Evolutionary conservation across 2,888 invertebrate genomes (phyloP).

Genomic region (Volucella bombylans): DNA sequence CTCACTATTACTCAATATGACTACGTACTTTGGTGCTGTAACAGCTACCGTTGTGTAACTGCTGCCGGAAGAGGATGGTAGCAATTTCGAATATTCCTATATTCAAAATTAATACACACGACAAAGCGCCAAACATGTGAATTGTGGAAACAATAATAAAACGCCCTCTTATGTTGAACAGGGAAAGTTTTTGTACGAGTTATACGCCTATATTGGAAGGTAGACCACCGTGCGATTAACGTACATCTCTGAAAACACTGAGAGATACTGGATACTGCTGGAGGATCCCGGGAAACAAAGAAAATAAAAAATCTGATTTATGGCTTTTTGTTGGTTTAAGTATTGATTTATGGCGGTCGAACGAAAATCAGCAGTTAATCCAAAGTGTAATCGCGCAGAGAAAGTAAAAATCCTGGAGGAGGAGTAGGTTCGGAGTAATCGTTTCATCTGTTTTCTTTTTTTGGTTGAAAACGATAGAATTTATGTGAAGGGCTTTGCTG

Average conservation of each 20-base stretch:
- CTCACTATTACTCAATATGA: neutral
- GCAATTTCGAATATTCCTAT: slow-evolving; percentile 50
- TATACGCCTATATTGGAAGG: slow-evolving; percentile 12
- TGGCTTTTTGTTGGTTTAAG: slow-evolving; percentile 65
- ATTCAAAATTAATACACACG: slow-evolving; percentile 66
- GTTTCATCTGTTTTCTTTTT: neutral
- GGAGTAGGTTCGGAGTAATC: neutral
- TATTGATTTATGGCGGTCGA: slow-evolving; percentile 69
- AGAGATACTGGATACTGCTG: neutral
- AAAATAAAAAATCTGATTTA: slow-evolving; percentile 50
- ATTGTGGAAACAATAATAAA: slow-evolving; percentile 64
- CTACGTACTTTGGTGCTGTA: neutral
- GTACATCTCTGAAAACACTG: slow-evolving; percentile 18
- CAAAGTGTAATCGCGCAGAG: slow-evolving; percentile 14
- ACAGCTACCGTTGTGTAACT: too few relatives aligned
- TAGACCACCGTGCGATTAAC: slow-evolving; percentile 55
- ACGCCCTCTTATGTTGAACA: slow-evolving; percentile 60
- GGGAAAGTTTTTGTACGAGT: slow-evolving; percentile 40
- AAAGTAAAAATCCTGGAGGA: neutral
- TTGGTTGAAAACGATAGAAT: slow-evolving; percentile 2
- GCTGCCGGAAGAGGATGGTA: slow-evolving; percentile 12
- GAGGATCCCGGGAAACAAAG: neutral
- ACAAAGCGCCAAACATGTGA: slow-evolving; percentile 64
- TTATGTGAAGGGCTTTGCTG: slow-evolving; percentile 4
- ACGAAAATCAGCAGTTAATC: slow-evolving; percentile 57